Conservation (phyloP, 1,140 invertebrate species). For the Neodiprion lecontei region DNA sequence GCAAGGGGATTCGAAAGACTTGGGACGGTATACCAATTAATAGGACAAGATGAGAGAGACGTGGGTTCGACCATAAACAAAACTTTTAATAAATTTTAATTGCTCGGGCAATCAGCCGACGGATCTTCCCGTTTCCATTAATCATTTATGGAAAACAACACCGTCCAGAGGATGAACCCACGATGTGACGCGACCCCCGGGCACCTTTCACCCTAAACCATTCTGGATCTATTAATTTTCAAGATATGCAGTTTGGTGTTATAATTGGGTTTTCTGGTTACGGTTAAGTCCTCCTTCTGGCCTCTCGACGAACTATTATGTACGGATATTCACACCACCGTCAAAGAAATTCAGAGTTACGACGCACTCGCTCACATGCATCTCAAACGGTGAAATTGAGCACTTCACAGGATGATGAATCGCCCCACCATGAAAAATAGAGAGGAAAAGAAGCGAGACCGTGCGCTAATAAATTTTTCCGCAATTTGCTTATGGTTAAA, state of each 20-base stretch:
- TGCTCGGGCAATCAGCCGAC: conserved; percentile 5
- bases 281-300: not conserved
- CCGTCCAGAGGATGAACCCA: not conserved
- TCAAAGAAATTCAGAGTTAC: too few species aligned
- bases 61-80: conserved; percentile 9
- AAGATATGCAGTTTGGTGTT: not conserved
- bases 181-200: not conserved
- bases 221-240: conserved; percentile 12
- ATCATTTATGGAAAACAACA: conserved; percentile 13
- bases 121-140: conserved; percentile 10
- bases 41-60: not conserved
- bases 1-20: too few species aligned
- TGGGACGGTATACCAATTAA: not conserved
- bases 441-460: not conserved
- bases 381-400: too few species aligned
- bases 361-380: too few species aligned
- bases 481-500: not conserved
- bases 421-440: not conserved
- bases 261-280: conserved; percentile 10
- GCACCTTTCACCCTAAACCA: not conserved
- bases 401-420: not conserved
- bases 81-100: conserved; percentile 19
- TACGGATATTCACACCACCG: not conserved
- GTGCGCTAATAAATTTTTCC: not conserved
- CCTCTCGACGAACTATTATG: not conserved